Evolutionary conservation across 2,797 vertebrate species (phyloP).

Genomic region (Xiphorhynchus erythropygius): DNA sequence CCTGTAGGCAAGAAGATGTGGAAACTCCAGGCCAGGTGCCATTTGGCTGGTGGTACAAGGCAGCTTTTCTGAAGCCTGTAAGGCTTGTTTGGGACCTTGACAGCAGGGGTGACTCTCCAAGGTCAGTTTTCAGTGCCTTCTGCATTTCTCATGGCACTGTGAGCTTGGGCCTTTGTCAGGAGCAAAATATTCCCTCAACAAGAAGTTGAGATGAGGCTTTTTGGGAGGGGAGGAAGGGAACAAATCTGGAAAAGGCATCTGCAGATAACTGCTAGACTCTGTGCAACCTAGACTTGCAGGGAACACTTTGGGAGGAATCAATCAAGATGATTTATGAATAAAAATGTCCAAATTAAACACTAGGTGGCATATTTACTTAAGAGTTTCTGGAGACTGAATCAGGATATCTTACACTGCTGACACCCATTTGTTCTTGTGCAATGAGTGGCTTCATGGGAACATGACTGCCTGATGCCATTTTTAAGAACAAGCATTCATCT

Average conservation of each 20-base stretch:
- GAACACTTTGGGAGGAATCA: not conserved
- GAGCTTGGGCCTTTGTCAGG: not conserved
- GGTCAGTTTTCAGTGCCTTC: not conserved
- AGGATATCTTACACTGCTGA: not conserved
- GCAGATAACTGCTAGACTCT: not conserved
- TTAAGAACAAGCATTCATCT: not conserved
- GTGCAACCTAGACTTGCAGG: not conserved
- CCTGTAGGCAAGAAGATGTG: not conserved
- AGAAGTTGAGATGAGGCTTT: not conserved
- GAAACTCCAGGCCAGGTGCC: not conserved
- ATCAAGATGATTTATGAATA: not conserved
- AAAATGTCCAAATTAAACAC: conserved; percentile 47
- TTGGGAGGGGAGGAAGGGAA: rapidly evolving
- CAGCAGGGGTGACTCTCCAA: not conserved
- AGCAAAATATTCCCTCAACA: not conserved
- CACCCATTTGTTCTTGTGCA: not conserved
- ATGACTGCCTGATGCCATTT: not conserved
- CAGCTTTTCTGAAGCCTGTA: not conserved
- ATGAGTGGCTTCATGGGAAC: not conserved
- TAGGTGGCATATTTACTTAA: conserved; percentile 69
- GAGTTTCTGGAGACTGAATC: conserved; percentile 23
- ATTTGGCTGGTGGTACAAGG: not conserved
- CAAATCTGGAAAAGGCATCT: not conserved
- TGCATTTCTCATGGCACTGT: not conserved
- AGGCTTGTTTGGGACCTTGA: not conserved